A percentile compares a stretch with the other conserved stretches of the same genome.
Conservation (phyloP, 2,888 invertebrate genomes). For the Drosophila quinaria region DNA sequence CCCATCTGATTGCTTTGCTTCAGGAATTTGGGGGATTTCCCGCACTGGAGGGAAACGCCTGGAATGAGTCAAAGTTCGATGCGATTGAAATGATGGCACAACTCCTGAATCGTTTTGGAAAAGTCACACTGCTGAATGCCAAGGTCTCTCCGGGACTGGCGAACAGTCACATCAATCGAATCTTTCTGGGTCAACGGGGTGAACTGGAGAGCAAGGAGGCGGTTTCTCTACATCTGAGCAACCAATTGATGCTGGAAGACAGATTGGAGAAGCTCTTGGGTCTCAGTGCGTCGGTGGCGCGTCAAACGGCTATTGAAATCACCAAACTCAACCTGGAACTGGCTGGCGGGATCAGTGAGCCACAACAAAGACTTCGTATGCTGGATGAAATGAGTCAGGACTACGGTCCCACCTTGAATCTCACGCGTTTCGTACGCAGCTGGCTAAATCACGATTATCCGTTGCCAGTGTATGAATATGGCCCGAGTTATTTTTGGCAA, state of each 20-base stretch:
- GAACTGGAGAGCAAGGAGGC: conserved; percentile 51
- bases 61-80: conserved; percentile 78
- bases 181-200: conserved; percentile 69
- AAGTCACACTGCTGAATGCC: conserved; percentile 73
- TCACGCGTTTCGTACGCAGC: conserved; percentile 71
- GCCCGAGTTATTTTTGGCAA: conserved; percentile 74
- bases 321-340: conserved; percentile 63
- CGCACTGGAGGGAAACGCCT: conserved; percentile 70
- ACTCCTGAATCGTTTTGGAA: conserved; percentile 76
- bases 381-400: conserved; percentile 68
- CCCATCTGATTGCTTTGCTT: conserved; percentile 62
- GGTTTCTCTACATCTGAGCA: conserved; percentile 21
- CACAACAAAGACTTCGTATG: conserved; percentile 50
- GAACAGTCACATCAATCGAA: conserved; percentile 73
- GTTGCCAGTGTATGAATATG: conserved; percentile 78
- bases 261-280: conserved; percentile 69
- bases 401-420: conserved; percentile 74
- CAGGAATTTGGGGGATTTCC: conserved; percentile 83
- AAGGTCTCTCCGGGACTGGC: conserved; percentile 69
- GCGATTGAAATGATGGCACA: conserved; percentile 74
- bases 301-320: conserved; percentile 64
- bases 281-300: conserved; percentile 52
- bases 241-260: conserved; percentile 30
- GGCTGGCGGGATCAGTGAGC: conserved; percentile 56
- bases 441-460: conserved; percentile 81